Evolutionary conservation across 2,888 invertebrate species (phyloP), one percentile per base, ranked within the genome.

Genomic region (Deilephila porcellus): DNA sequence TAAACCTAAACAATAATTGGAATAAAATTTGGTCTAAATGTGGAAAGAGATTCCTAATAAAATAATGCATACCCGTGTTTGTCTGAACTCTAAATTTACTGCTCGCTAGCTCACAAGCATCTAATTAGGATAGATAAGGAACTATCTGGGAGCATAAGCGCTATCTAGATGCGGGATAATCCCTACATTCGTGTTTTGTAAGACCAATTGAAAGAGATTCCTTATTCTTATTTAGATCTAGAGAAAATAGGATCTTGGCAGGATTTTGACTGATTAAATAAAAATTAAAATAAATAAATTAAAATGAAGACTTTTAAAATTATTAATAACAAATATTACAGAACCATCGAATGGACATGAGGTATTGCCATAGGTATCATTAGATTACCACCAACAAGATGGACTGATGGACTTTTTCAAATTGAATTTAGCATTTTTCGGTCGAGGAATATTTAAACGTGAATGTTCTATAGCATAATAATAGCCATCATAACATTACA

Each of bases 111-210:
- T 34, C 19, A 64, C 37, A 45, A 45, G 67, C 5, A 67, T 52
- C 45, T 45, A 67, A 67, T 52, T 29, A 52, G 64, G n/a, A 37
- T 60, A 52, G 67, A 67, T 67, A 67, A 67, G 67, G 17, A 67
- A 52, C 45, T 67, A 52, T n/a, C 37, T 25, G 25, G 14, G 7
- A 45, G 52, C 37, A 63, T 67, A 52, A 67, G 67, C 45, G 67
- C 25, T 67, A 67, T 67, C 67, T 25, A 52, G 52, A 11, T 25
- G 25, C 25, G 2, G 45, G 45, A 14, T 67, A 67, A 67, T 67
- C 52, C 67, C 45, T 67, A 52, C n/a, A 56, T 52, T 67, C 25
- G 52, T 7, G 67, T 52, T 45, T 52, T 67, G 25, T 52, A 20
- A 8, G 20, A 37, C 45, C 45, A 17, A 67, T 19, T 67, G 14